Percentiles rank a stretch among this genome's conserved stretches.
Evolutionary conservation across 2,888 invertebrate species (phyloP).

Genomic region (Acanthococcus lagerstroemiae): DNA sequence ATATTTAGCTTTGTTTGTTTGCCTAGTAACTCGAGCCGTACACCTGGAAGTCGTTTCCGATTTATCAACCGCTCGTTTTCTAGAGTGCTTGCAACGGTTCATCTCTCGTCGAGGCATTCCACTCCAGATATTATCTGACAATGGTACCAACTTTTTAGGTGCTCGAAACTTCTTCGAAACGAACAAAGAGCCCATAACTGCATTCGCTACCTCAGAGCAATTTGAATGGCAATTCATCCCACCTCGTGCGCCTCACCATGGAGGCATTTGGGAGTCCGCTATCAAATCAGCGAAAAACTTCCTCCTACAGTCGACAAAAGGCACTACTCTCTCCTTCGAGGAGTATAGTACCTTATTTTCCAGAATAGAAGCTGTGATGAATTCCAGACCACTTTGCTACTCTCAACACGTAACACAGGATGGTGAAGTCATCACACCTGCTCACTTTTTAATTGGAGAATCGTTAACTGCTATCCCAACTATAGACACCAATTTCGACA

Average conservation of each 20-base stretch:
- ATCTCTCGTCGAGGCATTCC: conserved; percentile 35
- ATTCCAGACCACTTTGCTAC: conserved; percentile 38
- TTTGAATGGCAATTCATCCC: conserved; percentile 38
- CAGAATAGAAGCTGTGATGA: conserved; percentile 38
- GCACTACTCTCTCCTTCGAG: conserved; percentile 36
- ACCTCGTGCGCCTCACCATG: conserved; percentile 38
- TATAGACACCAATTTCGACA: conserved; percentile 33
- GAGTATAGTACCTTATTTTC: conserved; percentile 37
- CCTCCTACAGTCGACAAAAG: conserved; percentile 35
- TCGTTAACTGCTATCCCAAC: conserved; percentile 36
- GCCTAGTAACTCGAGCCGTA: conserved; percentile 36
- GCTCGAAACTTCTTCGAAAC: not conserved
- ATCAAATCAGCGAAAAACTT: conserved; percentile 39
- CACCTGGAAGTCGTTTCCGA: conserved; percentile 37
- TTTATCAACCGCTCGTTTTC: conserved; percentile 35
- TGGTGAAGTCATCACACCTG: conserved; percentile 38
- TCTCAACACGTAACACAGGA: conserved; percentile 35
- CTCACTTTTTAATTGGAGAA: conserved; percentile 38
- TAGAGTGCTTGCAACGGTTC: conserved; percentile 36
- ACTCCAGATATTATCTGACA: conserved; percentile 21
- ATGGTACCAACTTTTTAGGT: conserved; percentile 22
- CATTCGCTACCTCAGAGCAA: conserved; percentile 25
- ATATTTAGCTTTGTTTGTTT: conserved; percentile 37
- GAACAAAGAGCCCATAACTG: not conserved
- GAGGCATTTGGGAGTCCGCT: conserved; percentile 39